Base-by-base conservation (phyloP, 2,888 invertebrate species). In the Schizotus pectinicornis region DNA sequence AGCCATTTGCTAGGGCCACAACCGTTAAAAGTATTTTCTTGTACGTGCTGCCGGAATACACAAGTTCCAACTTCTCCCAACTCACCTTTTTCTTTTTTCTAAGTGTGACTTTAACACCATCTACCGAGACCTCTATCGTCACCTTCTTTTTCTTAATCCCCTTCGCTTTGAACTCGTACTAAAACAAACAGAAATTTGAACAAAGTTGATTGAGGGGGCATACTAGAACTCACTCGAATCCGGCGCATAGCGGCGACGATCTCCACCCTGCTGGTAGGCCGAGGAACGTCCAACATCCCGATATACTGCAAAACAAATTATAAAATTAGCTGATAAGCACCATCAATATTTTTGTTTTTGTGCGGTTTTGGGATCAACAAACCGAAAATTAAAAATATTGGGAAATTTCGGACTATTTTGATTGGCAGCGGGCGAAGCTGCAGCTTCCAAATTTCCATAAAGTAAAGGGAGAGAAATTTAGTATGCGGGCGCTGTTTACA, bases 131-230 rank as follows among this genome's bases (percentile, higher is more conserved):
- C 71, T 94, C 92, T 65, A 99, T 86, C 57, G 91, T 92, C 73
- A 98, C 98, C 83, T 98, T 98, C 78, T 94, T 92, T 82, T 99
- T 99, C 83, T 98, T 98, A 77, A 96, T 91, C 52, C 95, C 95
- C 80, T 95, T 94, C 69, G 97, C 92, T 85, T 98, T 98, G 85
- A 97, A 98, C 82, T 99, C 98, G 82, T 97, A 97, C 97, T 98
- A 87, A 61, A 86, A 87, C 70, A 64, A 71, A 22, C 3, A 22
- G n/a, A 77, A 74, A 65, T n/a, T 5, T 7, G 13, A 32, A 30
- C 37, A 22, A 32, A 9, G 38, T 56, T 36, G 43, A 42, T 50
- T 30, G 32, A 31, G 3, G 33, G 14, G 32, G 33, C 22, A 31
- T 3, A 13, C 6, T 9, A 47, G 38, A 52, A 60, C 91, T 92